phyloP scores from a whole-genome alignment of 2,797 vertebrate genomes.

The Silurus lanzhouensis region DNA sequence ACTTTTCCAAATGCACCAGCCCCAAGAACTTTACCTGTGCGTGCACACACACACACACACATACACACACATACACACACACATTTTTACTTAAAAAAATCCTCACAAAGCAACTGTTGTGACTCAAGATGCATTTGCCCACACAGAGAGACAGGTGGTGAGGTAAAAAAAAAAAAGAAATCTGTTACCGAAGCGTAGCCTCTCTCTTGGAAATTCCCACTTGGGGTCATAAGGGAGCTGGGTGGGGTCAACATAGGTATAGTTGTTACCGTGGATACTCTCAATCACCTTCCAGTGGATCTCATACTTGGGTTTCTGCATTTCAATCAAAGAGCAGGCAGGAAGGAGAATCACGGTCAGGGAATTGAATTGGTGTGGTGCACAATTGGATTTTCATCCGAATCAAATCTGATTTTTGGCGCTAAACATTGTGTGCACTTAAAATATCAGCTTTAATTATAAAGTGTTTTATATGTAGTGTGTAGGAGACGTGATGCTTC shows the following conservation, averaged over 20 bases:
- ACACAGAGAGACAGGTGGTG: background rate
- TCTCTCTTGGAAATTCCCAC: constrained; percentile 97
- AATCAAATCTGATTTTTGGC: constrained; percentile 1
- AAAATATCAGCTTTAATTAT: constrained; percentile 29
- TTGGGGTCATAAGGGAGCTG: constrained; percentile 97
- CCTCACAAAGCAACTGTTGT: background rate
- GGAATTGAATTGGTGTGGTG: background rate
- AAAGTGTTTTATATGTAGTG: background rate
- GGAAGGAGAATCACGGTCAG: constrained; percentile 6
- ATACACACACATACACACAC: constrained; percentile 72
- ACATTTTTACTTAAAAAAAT: background rate
- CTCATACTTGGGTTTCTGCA: constrained; percentile 97
- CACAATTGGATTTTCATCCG: constrained; percentile 7
- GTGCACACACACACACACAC: constrained; percentile 56
- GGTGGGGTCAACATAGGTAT: constrained; percentile 95
- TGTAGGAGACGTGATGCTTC: background rate
- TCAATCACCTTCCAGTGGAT: constrained; percentile 99
- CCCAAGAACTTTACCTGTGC: constrained; percentile 88
- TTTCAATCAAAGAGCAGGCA: constrained; percentile 1
- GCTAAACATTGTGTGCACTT: constrained; percentile 27
- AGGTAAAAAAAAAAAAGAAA: background rate
- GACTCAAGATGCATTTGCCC: background rate
- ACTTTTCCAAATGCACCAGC: constrained; percentile 97
- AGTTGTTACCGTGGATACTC: constrained; percentile 97
- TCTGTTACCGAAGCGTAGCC: constrained; percentile 89